Conservation (phyloP, 2,797 vertebrate genomes). For the Sebastes kiyomatsui region DNA sequence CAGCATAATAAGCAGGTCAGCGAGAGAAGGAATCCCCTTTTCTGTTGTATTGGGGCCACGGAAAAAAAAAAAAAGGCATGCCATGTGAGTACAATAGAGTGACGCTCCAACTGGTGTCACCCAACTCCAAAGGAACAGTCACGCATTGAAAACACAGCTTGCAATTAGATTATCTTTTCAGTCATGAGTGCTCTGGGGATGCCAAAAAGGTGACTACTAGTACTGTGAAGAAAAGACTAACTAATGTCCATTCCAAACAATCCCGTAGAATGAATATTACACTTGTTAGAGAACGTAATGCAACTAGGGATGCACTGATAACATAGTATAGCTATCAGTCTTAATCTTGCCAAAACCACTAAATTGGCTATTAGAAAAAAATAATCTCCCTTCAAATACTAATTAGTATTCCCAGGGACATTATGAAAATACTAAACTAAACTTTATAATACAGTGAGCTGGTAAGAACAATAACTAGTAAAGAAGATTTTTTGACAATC, state of each 20-base stretch:
- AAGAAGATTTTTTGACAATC: not conserved
- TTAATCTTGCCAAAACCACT: not conserved
- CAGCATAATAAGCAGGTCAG: conserved; percentile 44
- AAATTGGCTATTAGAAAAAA: not conserved
- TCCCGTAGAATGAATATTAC: not conserved
- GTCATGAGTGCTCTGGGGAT: not conserved
- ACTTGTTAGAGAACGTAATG: not conserved
- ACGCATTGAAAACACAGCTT: not conserved
- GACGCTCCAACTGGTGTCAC: conserved; percentile 14
- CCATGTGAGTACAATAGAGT: conserved; percentile 33
- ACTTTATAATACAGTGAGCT: not conserved
- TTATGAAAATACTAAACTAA: not conserved
- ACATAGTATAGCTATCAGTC: not conserved
- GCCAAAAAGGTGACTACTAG: not conserved
- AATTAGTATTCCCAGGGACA: not conserved
- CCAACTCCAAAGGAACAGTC: not conserved
- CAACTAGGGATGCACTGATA: not conserved
- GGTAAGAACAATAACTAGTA: not conserved
- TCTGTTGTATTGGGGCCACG: conserved; percentile 16
- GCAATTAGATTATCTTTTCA: not conserved
- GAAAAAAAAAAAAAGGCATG: conserved; percentile 7
- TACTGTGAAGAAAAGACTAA: not conserved
- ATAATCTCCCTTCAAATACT: not conserved
- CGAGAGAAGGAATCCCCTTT: conserved; percentile 47
- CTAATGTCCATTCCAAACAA: not conserved